phyloP scores from a whole-genome alignment of 2,888 invertebrate genomes.

The Acleris sparsana region DNA sequence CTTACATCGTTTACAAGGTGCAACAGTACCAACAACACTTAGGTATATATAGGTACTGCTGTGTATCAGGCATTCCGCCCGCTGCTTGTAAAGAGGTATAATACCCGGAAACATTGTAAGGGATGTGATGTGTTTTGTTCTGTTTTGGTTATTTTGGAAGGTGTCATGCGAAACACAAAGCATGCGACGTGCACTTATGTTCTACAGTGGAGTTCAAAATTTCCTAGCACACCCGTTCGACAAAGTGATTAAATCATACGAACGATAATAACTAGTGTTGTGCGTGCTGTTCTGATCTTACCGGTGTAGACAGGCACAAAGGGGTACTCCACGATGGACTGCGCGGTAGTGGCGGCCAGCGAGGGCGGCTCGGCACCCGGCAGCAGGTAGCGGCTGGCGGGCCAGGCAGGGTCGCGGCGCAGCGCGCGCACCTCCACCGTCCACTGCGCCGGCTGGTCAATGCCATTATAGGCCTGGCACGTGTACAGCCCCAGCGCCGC shows the following conservation, averaged over 20 bases:
- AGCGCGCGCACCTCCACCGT: constrained; percentile 88
- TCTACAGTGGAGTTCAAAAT: background rate
- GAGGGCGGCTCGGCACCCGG: constrained; percentile 42
- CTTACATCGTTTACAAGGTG: no score
- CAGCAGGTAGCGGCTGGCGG: constrained; percentile 50
- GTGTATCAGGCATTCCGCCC: background rate
- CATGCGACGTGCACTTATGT: constrained; percentile 44
- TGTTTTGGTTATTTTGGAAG: constrained; percentile 40
- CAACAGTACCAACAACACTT: no score
- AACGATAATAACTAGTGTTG: constrained; percentile 9
- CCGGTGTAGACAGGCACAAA: constrained; percentile 60
- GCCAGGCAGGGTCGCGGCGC: constrained; percentile 85
- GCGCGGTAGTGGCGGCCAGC: constrained; percentile 43
- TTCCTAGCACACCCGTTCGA: constrained; percentile 9
- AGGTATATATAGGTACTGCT: background rate
- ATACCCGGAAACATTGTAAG: no score
- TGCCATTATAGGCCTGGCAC: constrained; percentile 94
- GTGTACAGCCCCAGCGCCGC: constrained; percentile 93
- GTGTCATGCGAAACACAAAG: constrained; percentile 36
- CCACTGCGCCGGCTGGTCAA: constrained; percentile 90
- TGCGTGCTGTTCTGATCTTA: constrained; percentile 54
- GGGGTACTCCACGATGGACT: constrained; percentile 43
- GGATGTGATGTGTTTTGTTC: background rate
- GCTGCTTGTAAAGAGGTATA: no score
- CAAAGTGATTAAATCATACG: no score